Evolutionary conservation across 2,888 invertebrate genomes (phyloP).

Genomic region (Coelopa pilipes): DNA sequence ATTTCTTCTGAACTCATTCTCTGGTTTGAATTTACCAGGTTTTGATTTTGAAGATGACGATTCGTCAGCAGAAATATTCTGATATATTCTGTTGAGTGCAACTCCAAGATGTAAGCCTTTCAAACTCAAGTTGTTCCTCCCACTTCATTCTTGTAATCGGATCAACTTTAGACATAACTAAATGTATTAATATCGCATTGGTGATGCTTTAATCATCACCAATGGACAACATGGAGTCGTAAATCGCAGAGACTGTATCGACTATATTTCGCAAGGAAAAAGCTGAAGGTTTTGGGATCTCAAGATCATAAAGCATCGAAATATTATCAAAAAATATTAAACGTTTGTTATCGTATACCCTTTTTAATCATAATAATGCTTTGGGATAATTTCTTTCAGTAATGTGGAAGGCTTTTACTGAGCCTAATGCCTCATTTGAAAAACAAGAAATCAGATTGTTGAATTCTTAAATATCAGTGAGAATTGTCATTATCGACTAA

Average conservation of each 20-base stretch:
- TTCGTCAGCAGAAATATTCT: slow-evolving; percentile 37
- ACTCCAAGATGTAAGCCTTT: slow-evolving; percentile 36
- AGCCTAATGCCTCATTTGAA: slow-evolving; percentile 37
- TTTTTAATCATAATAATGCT: slow-evolving; percentile 34
- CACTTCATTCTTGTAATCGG: slow-evolving; percentile 34
- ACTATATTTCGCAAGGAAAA: slow-evolving; percentile 37
- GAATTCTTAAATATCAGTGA: slow-evolving; percentile 34
- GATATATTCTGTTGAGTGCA: slow-evolving; percentile 33
- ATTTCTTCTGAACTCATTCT: not conserved
- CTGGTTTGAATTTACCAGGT: not conserved
- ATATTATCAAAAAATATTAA: slow-evolving; percentile 42
- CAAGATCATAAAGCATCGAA: slow-evolving; percentile 39
- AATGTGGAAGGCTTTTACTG: slow-evolving; percentile 37
- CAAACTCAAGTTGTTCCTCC: slow-evolving; percentile 37
- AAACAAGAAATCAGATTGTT: slow-evolving; percentile 37
- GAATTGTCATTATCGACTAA: slow-evolving; percentile 28
- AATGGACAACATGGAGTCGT: slow-evolving; percentile 28
- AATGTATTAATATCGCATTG: slow-evolving; percentile 41
- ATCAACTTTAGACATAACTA: slow-evolving; percentile 42
- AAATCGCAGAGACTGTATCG: slow-evolving; percentile 39
- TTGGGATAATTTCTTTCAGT: slow-evolving; percentile 40
- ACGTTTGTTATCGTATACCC: slow-evolving; percentile 38
- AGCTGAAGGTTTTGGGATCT: slow-evolving; percentile 39
- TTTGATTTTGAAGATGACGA: slow-evolving; percentile 25
- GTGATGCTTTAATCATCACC: slow-evolving; percentile 41